Percentiles rank a stretch among this genome's conserved stretches.
phyloP scores from a whole-genome alignment of 1,140 invertebrate genomes.

The Drosophila pallidifrons region DNA sequence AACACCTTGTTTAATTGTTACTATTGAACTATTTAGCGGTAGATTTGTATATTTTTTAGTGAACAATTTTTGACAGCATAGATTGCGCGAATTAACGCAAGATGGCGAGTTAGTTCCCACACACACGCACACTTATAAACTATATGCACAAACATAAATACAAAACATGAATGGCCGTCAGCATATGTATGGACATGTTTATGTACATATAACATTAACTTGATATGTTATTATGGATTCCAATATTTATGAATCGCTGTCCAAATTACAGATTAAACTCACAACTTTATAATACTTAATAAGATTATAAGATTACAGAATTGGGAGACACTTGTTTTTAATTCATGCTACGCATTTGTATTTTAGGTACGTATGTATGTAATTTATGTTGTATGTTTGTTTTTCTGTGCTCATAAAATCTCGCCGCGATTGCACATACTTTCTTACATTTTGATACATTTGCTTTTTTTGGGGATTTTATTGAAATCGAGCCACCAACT shows the following conservation, averaged over 20 bases:
- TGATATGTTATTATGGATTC: not conserved
- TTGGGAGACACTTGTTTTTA: not conserved
- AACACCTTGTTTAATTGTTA: not conserved
- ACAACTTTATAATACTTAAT: not conserved
- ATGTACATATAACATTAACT: not conserved
- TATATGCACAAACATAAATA: not conserved
- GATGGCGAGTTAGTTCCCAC: not conserved
- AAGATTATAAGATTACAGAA: not conserved
- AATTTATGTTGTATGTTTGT: not conserved
- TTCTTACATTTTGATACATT: not conserved
- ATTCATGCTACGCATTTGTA: conserved; percentile 5
- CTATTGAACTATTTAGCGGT: not conserved
- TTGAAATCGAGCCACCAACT: conserved; percentile 10
- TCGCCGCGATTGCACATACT: not conserved
- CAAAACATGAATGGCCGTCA: not conserved
- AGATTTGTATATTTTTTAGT: not conserved
- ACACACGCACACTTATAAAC: too few species aligned
- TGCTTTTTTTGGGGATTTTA: not conserved
- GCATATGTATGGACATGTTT: not conserved
- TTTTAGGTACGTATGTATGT: conserved; percentile 9
- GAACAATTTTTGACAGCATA: not conserved
- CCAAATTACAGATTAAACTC: not conserved
- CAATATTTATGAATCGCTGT: not conserved
- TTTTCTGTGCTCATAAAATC: not conserved
- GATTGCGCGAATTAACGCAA: not conserved